A percentile compares a stretch with the other conserved stretches of the same genome.
These are phyloP conservation scores for Oscheius myriophilus DNA, from an alignment of 2,888 invertebrate species.

Conservation along the genomic window DNA sequence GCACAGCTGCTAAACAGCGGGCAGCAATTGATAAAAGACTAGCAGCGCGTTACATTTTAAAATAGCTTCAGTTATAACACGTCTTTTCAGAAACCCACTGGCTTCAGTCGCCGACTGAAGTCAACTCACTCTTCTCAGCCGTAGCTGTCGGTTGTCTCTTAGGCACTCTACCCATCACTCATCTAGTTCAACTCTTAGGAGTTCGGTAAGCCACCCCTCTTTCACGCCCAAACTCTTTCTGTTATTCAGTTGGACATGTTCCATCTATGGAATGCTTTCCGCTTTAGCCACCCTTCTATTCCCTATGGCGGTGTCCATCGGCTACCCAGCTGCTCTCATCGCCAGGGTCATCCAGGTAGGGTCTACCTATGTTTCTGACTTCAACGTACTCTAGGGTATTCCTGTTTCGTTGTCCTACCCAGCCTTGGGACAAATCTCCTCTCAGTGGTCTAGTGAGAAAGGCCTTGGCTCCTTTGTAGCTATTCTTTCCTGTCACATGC, in stretches of 20 bases:
- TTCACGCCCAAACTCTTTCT: background rate
- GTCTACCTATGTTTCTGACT: no score
- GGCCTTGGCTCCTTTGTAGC: slow-evolving; percentile 14
- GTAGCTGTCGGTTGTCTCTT: slow-evolving; percentile 44
- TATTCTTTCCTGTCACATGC: slow-evolving; percentile 15
- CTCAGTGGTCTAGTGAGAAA: slow-evolving; percentile 20
- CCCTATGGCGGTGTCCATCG: slow-evolving; percentile 34
- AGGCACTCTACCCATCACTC: slow-evolving; percentile 43
- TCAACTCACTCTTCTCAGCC: slow-evolving; percentile 44
- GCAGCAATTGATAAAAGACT: no score
- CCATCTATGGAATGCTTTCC: slow-evolving; percentile 39
- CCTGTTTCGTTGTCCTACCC: slow-evolving; percentile 40
- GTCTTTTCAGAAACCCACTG: slow-evolving; percentile 37
- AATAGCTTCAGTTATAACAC: no score
- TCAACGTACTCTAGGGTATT: slow-evolving; percentile 33
- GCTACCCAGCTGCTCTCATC: slow-evolving; percentile 34
- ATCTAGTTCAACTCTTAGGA: slow-evolving; percentile 34
- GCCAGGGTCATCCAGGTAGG: slow-evolving; percentile 31
- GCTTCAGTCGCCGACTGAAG: slow-evolving; percentile 41
- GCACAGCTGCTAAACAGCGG: no score
- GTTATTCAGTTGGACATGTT: background rate
- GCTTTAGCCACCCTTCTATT: slow-evolving; percentile 35
- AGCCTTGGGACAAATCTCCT: slow-evolving; percentile 33
- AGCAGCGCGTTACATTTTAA: no score
- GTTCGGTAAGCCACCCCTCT: slow-evolving; percentile 30